Base-by-base conservation (phyloP, 2,888 invertebrate species). In the Epinotia demarniana region DNA sequence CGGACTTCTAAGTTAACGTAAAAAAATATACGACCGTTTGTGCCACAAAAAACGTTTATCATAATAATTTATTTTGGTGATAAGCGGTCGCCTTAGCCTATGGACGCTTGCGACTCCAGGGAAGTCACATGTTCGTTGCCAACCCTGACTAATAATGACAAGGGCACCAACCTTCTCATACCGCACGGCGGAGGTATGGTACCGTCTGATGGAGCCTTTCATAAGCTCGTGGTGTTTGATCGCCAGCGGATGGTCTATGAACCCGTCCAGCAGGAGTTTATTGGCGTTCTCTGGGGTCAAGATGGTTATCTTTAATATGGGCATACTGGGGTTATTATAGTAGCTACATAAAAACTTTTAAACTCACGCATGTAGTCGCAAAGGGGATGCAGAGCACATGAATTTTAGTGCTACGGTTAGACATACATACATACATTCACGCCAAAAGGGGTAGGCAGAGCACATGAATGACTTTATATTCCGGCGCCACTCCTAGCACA, bases 261-360 rank as follows among this genome's bases (percentile, higher is more conserved):
- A 94, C 76, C 94, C 94, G 80, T 94, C 94, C 88, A 93, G 80
- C 78, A 94, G 87, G 77, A 94, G 89, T 57, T 91, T 91, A 86
- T 94, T 84, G 68, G 84, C 90, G 79, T 94, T 94, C 85, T 92
- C 94, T 94, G 90, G 75, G 84, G 78, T 77, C 79, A 83, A 80
- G 81, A 74, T 60, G 43, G 13, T 19, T 13, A 39, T 11, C 2
- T 39, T 66, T 12, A 18, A 33, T 53, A 53, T 53, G 1, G 39
- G 13, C 13, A 0, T 11, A 43, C 0, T 11, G 5, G 46, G 27
- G 13, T 13, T 13, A 13, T 12, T 58, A 23, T 8, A 39, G 9
- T 39, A 39, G 39, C 39, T 8, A 39, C 39, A 39, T 39, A 9
- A 39, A 39, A 39, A 39, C 39, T 9, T 39, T 9, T 39, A 39